Percentiles rank a stretch among this genome's conserved stretches.
phyloP scores from a whole-genome alignment of 2,888 invertebrate species.

The Eilema griseolum region DNA sequence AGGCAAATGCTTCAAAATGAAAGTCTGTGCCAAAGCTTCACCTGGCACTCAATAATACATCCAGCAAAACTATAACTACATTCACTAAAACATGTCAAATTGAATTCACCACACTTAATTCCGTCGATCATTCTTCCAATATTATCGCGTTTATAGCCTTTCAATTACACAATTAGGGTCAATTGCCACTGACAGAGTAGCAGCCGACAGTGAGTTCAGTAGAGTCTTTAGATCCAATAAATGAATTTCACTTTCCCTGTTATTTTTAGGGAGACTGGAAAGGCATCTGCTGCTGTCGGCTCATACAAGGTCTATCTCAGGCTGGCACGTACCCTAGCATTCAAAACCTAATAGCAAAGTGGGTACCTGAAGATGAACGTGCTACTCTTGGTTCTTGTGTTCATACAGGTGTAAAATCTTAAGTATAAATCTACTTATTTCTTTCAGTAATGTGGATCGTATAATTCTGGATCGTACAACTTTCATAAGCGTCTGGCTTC shows the following conservation, averaged over 20 bases:
- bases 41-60: too few species aligned
- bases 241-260: background rate
- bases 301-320: constrained; percentile 91
- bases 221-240: background rate
- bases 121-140: background rate
- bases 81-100: background rate
- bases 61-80: background rate
- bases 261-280: constrained; percentile 85
- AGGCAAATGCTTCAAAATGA: too few species aligned
- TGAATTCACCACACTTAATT: background rate
- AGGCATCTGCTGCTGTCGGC: constrained; percentile 88
- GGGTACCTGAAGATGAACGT: constrained; percentile 89
- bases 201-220: too few species aligned
- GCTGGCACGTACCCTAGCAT: constrained; percentile 90
- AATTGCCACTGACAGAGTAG: too few species aligned
- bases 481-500: too few species aligned
- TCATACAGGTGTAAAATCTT: constrained; percentile 68
- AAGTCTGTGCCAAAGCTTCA: too few species aligned
- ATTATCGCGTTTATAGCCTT: background rate
- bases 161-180: background rate
- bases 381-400: constrained; percentile 84
- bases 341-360: constrained; percentile 90
- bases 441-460: background rate
- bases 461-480: too few species aligned
- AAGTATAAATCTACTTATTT: background rate